Evolutionary conservation across 1,140 invertebrate genomes (phyloP).

Genomic region (Tribolium madens): DNA sequence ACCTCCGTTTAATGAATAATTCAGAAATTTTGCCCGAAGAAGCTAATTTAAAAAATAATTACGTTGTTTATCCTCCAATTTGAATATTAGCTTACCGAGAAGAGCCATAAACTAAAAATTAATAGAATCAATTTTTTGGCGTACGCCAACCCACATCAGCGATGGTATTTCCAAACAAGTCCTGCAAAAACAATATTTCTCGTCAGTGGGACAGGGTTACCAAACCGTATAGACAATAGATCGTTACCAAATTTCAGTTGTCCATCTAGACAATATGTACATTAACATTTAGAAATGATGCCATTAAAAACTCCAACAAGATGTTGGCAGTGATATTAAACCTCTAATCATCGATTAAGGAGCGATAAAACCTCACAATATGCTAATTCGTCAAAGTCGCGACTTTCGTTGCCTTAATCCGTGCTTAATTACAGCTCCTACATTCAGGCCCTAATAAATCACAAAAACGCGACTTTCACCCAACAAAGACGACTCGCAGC

Average conservation of each 20-base stretch:
- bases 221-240: slow-evolving; percentile 13
- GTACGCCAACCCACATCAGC: neutral
- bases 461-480: slow-evolving; percentile 46
- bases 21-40: neutral
- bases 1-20: neutral
- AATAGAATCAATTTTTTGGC: neutral
- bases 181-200: neutral
- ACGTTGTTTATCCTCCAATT: neutral
- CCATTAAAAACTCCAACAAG: slow-evolving; percentile 13
- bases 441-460: slow-evolving; percentile 14
- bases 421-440: slow-evolving; percentile 21
- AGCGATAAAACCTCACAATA: slow-evolving; percentile 1
- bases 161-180: slow-evolving; percentile 27
- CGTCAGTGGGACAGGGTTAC: slow-evolving; percentile 27
- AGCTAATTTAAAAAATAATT: neutral
- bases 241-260: slow-evolving; percentile 16
- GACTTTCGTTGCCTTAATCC: slow-evolving; percentile 30
- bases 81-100: neutral
- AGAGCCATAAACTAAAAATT: neutral
- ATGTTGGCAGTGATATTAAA: slow-evolving; percentile 12
- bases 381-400: slow-evolving; percentile 9
- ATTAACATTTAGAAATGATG: slow-evolving; percentile 35
- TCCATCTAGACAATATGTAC: neutral
- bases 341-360: slow-evolving; percentile 18
- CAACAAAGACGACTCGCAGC: slow-evolving; percentile 39